Conservation (phyloP, 2,888 invertebrate genomes). For the Oithona nana region DNA sequence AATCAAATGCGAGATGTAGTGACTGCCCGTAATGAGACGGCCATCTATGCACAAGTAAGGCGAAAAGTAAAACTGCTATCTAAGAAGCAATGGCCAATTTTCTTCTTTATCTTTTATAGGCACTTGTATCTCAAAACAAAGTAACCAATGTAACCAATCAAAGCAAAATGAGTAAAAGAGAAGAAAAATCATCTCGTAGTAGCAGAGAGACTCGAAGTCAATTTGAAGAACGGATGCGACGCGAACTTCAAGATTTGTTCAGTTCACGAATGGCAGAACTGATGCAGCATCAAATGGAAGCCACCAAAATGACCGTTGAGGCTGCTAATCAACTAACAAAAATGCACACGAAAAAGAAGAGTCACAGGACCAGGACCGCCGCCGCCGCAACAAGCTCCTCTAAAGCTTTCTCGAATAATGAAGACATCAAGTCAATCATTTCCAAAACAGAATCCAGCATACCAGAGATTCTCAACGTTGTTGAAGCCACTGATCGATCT, state of each 20-base stretch:
- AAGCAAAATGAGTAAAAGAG: no score
- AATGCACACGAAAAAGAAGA: neutral
- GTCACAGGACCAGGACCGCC: neutral
- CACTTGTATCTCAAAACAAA: no score
- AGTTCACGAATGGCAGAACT: slow-evolving; percentile 18
- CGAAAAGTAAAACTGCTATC: no score
- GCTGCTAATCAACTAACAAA: slow-evolving; percentile 21
- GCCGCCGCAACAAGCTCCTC: neutral
- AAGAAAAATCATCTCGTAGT: no score
- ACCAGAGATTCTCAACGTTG: slow-evolving; percentile 4
- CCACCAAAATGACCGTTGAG: slow-evolving; percentile 24
- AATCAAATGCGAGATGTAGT: slow-evolving; percentile 31
- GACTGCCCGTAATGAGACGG: slow-evolving; percentile 22
- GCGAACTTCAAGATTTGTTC: neutral
- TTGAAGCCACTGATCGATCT: slow-evolving; percentile 6
- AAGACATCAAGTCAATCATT: slow-evolving; percentile 1
- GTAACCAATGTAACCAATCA: no score
- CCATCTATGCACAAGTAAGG: slow-evolving; percentile 19
- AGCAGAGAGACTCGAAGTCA: neutral
- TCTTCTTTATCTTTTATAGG: no score
- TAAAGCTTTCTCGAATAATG: neutral
- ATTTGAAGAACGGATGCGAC: slow-evolving; percentile 6
- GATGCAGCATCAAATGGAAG: slow-evolving; percentile 23
- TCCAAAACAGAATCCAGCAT: neutral
- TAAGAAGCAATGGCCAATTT: no score